Percentiles rank a stretch among this genome's conserved stretches.
These are phyloP conservation scores for Hemistola chrysoprasaria DNA, from an alignment of 2,888 invertebrate genomes.

Conservation along the genomic window DNA sequence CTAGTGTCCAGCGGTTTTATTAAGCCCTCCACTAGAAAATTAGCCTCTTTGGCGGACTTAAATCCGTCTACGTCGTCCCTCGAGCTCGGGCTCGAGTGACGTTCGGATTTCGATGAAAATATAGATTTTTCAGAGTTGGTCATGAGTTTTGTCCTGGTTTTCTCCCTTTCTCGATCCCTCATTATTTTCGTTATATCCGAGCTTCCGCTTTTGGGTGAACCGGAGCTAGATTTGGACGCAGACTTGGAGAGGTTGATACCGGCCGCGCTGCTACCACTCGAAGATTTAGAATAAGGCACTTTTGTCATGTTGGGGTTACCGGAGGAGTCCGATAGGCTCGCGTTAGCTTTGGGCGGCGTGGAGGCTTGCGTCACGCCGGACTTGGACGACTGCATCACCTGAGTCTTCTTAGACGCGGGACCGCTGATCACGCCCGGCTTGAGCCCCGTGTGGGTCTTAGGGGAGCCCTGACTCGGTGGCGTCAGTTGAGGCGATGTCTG, in stretches of 20 bases:
- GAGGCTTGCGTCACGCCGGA: conserved; percentile 60
- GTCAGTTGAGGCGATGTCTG: conserved; percentile 74
- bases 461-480: conserved; percentile 84
- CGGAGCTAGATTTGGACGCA: conserved; percentile 75
- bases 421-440: conserved; percentile 94
- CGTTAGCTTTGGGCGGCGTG: conserved; percentile 71
- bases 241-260: conserved; percentile 76
- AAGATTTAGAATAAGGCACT: conserved; percentile 73
- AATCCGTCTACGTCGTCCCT: conserved; percentile 85
- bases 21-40: conserved; percentile 86
- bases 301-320: conserved; percentile 56
- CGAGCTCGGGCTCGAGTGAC: conserved; percentile 86
- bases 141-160: conserved; percentile 82
- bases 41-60: conserved; percentile 84
- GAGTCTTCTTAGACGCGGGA: conserved; percentile 92
- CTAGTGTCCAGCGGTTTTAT: conserved; percentile 90
- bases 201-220: conserved; percentile 83
- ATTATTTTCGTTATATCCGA: conserved; percentile 81
- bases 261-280: conserved; percentile 59
- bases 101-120: conserved; percentile 83
- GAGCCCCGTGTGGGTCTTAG: conserved; percentile 90
- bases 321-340: conserved; percentile 66
- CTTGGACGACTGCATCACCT: conserved; percentile 81
- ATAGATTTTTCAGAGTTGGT: conserved; percentile 84
- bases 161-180: conserved; percentile 83